phyloP scores from a whole-genome alignment of 1,140 invertebrate species.

The Scaptomyza montana region DNA sequence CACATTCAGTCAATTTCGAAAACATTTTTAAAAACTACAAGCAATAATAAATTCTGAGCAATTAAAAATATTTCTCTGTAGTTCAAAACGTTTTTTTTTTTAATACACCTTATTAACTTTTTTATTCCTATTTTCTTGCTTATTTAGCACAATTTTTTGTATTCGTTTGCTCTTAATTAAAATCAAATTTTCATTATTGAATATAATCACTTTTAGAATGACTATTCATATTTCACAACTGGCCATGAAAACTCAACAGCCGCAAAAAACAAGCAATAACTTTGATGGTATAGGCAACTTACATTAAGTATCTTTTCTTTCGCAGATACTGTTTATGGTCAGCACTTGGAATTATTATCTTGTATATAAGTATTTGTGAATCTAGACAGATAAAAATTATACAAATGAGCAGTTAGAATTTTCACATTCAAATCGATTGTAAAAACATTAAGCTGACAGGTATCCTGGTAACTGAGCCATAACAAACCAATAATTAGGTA shows the following conservation, averaged over 20 bases:
- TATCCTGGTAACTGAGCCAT: slow-evolving; percentile 29
- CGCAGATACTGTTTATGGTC: neutral
- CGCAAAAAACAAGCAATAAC: slow-evolving; percentile 21
- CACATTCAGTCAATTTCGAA: no score
- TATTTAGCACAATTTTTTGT: slow-evolving; percentile 11
- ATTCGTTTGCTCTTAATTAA: neutral
- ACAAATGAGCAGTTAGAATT: slow-evolving; percentile 1
- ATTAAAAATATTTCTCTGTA: no score
- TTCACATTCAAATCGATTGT: slow-evolving; percentile 39
- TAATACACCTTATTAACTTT: no score
- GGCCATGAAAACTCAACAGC: slow-evolving; percentile 2
- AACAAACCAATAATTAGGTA: slow-evolving; percentile 11
- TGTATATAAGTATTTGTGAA: neutral
- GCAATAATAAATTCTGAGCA: no score
- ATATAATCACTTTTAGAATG: slow-evolving; percentile 20
- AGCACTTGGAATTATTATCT: slow-evolving; percentile 1
- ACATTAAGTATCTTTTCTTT: neutral
- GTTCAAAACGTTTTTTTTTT: no score
- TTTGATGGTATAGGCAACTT: neutral
- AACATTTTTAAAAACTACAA: no score
- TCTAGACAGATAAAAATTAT: neutral
- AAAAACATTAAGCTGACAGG: slow-evolving; percentile 19
- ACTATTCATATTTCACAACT: slow-evolving; percentile 14
- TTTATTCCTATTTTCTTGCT: neutral
- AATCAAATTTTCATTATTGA: slow-evolving; percentile 21